Evolutionary conservation across 2,113 vertebrate species (phyloP), one percentile per base, ranked within the genome.

Genomic region (Colaptes auratus): DNA sequence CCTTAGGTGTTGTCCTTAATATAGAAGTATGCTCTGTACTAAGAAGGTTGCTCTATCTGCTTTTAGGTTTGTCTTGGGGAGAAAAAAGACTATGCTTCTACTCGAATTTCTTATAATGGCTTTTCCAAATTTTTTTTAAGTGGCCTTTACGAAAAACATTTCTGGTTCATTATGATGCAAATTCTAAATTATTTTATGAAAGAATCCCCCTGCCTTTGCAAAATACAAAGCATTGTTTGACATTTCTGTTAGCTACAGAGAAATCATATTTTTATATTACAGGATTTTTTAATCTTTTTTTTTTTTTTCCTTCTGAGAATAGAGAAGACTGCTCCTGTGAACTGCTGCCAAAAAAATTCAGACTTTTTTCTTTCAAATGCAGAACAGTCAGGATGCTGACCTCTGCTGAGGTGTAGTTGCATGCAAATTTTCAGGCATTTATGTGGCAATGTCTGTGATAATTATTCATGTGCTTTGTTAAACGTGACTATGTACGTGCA

Each of bases 401-500:
- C 36, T 87, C 20, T 87, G 84, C 82, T 60, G 58, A 91, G 69
- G 8, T 70, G 72, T 23, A 66, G 31, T 12, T 88, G 31, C 1
- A 2, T 39, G 50, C 64, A 59, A 11, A 25, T 30, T 69, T 86
- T 75, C n/a, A 66, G 67, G 33, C 12, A 2, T 53, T 65, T 19
- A 25, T 56, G 33, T 78, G 70, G n/a, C 59, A 10, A 1, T 10
- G 18, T 25, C 19, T 66, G 28, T 53, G 31, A 3, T 33, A 48
- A 79, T 48, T 76, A 25, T 30, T 82, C 18, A 4, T 8, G 25
- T 64, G 19, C 58, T 33, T 56, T 69, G 10, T 69, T 79, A 42
- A 72, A 42, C 31, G 18, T 0, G 0, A 7, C 28, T 52, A 8
- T 24, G 44, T 79, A n/a, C 19, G 0, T 15, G 52, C 21, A 21